Percentiles rank a stretch among this genome's conserved stretches.
phyloP scores from a whole-genome alignment of 2,113 vertebrate genomes.

The Alouatta palliata region DNA sequence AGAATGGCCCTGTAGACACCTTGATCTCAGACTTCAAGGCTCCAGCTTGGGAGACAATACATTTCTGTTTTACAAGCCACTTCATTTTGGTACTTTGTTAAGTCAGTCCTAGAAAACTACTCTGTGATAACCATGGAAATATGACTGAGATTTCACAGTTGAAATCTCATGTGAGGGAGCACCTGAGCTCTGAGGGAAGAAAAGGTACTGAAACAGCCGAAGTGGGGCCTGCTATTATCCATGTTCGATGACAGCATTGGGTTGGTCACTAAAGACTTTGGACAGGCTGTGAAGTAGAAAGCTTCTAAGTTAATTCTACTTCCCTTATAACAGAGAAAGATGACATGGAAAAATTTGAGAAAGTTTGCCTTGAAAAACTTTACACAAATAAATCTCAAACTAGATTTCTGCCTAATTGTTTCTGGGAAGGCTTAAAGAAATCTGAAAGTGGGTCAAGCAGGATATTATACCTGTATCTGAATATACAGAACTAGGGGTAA shows the following conservation, averaged over 20 bases:
- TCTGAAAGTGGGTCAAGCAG: not conserved
- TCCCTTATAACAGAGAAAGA: not conserved
- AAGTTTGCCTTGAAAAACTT: constrained; percentile 20
- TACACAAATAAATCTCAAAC: not conserved
- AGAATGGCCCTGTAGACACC: not conserved
- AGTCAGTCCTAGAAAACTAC: not conserved
- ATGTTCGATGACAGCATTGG: not conserved
- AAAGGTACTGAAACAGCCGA: not conserved
- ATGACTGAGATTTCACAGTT: not conserved
- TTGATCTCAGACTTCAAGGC: not conserved
- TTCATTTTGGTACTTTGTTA: not conserved
- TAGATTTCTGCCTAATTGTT: not conserved
- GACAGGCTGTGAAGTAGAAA: not conserved
- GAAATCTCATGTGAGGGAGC: not conserved
- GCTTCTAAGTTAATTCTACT: not conserved
- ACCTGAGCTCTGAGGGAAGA: not conserved
- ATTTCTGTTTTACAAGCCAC: not conserved
- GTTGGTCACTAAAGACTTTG: not conserved
- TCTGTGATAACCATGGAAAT: not conserved
- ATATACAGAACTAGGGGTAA: not conserved
- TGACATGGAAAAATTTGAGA: not conserved
- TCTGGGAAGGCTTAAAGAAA: constrained; percentile 1
- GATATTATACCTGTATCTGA: not conserved
- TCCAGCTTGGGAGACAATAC: not conserved
- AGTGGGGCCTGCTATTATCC: not conserved